Conservation (phyloP, 2,113 vertebrate species). For the Polypterus senegalus region DNA sequence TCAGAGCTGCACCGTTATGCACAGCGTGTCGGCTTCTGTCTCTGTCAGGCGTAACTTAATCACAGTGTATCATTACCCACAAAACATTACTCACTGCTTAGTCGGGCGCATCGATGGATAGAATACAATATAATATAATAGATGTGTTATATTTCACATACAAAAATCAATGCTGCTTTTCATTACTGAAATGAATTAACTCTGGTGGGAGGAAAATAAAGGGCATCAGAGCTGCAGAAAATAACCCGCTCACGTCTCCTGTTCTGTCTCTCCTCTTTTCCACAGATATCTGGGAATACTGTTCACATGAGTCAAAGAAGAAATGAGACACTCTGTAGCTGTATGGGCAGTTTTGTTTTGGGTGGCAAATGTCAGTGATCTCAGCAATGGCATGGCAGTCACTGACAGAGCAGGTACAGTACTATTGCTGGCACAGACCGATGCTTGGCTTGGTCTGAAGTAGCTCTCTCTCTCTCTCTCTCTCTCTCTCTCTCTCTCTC, state of each 20-base stretch:
- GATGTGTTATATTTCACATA: too few species aligned
- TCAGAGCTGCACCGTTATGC: not conserved
- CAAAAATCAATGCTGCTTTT: too few species aligned
- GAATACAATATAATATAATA: not conserved
- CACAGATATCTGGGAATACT: constrained; percentile 50
- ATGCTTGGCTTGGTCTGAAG: too few species aligned
- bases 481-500: constrained; percentile 24
- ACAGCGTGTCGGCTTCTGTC: not conserved
- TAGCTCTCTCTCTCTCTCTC: constrained; percentile 1
- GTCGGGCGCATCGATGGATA: not conserved
- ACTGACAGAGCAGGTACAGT: constrained; percentile 68
- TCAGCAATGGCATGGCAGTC: constrained; percentile 53
- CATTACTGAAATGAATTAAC: too few species aligned
- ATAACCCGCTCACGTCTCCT: not conserved
- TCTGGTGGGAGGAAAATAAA: too few species aligned
- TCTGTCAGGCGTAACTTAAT: not conserved
- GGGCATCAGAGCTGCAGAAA: too few species aligned
- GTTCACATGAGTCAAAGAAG: constrained; percentile 47
- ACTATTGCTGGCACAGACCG: too few species aligned
- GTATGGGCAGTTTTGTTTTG: constrained; percentile 59
- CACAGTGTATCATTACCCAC: not conserved
- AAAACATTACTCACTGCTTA: not conserved
- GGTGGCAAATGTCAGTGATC: constrained; percentile 48
- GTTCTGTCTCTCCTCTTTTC: constrained; percentile 22
- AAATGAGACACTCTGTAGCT: constrained; percentile 59